Evolutionary conservation across 1,140 invertebrate genomes (phyloP).

Genomic region (honey bee (Apis mellifera)): DNA sequence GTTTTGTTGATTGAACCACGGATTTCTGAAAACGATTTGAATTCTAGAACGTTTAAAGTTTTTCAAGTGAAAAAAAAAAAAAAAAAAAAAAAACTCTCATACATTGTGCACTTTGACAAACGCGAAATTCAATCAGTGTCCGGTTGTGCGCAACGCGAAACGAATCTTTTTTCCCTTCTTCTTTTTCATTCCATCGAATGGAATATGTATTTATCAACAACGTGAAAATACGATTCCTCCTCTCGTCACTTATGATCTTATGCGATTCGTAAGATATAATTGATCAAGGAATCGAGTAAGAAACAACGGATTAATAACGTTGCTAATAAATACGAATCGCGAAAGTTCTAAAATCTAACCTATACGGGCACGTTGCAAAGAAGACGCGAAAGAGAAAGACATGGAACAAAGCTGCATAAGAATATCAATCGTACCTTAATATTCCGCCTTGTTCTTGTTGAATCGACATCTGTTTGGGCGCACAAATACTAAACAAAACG

Average conservation of each 20-base stretch:
- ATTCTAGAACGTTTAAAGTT: constrained; percentile 35
- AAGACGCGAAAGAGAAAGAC: too few species aligned
- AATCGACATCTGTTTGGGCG: too few species aligned
- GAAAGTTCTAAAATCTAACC: too few species aligned
- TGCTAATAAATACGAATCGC: too few species aligned
- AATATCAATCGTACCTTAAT: background rate
- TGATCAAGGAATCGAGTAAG: background rate
- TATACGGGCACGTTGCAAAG: too few species aligned
- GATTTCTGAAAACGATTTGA: constrained; percentile 3
- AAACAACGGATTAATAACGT: too few species aligned
- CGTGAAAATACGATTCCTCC: background rate
- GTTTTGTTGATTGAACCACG: constrained; percentile 11
- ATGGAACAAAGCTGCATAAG: too few species aligned
- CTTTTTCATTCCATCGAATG: constrained; percentile 9
- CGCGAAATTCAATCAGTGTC: constrained; percentile 45
- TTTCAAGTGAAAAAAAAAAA: constrained; percentile 1
- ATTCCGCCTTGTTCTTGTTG: background rate
- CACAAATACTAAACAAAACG: background rate
- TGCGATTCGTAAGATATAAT: constrained; percentile 1
- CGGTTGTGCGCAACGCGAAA: constrained; percentile 40
- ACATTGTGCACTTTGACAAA: constrained; percentile 44
- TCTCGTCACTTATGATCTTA: background rate
- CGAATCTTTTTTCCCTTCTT: constrained; percentile 26
- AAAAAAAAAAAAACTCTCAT: constrained; percentile 5
- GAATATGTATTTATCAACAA: constrained; percentile 28